Conservation (phyloP, 2,113 vertebrate species). For the Anseranas semipalmata region DNA sequence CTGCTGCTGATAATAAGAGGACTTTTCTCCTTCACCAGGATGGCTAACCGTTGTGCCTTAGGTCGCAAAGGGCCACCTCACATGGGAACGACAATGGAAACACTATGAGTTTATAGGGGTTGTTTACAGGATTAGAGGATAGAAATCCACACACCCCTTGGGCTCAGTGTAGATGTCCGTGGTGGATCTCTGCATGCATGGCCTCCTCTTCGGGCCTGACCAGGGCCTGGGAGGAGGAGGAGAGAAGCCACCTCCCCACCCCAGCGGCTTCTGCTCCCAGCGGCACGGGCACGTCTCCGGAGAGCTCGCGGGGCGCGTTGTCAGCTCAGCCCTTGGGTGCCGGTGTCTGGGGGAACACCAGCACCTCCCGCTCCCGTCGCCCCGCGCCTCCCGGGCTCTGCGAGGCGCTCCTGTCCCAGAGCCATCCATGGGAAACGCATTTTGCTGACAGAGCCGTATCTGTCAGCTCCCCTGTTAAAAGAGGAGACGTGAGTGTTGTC, state of each 20-base stretch:
- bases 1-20: neutral
- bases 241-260: neutral
- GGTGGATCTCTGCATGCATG: neutral
- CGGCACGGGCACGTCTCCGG: accelerated
- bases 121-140: neutral
- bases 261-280: neutral
- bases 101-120: neutral
- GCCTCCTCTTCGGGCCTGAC: neutral
- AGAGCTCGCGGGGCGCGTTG: neutral
- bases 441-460: neutral
- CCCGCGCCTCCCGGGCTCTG: neutral
- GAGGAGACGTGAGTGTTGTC: constrained; percentile 30
- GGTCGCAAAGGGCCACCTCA: neutral
- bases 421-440: neutral
- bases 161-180: neutral
- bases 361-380: neutral
- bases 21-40: neutral
- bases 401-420: neutral
- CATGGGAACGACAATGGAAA: neutral
- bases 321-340: neutral
- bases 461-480: neutral
- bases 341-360: neutral
- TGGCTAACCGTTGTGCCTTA: neutral
- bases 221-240: neutral
- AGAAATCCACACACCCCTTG: neutral